Conservation (phyloP, 1,140 invertebrate genomes). For the Manduca sexta region DNA sequence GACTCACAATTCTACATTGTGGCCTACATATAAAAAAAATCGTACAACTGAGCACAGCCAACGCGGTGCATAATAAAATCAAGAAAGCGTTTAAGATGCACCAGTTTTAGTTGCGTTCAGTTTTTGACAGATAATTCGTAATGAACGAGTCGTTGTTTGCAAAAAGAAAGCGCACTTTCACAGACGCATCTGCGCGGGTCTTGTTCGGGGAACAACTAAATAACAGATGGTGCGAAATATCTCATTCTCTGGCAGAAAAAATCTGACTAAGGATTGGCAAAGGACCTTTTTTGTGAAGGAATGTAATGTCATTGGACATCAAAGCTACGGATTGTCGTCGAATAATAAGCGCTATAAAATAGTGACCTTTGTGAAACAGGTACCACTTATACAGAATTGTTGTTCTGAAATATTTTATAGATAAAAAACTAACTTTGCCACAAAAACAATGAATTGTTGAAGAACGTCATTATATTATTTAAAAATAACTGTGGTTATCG, state of each 20-base stretch:
- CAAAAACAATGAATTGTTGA: conserved; percentile 1
- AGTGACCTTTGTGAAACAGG: conserved; percentile 8
- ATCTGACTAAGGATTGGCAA: no score
- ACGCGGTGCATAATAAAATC: neutral
- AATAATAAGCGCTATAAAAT: conserved; percentile 6
- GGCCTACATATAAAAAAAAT: neutral
- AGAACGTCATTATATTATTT: no score
- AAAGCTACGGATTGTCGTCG: no score
- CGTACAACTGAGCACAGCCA: neutral
- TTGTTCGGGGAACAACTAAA: conserved; percentile 1
- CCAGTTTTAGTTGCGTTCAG: neutral
- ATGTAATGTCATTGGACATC: no score
- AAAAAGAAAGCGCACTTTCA: conserved; percentile 42
- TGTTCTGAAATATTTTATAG: conserved; percentile 4
- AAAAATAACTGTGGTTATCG: no score
- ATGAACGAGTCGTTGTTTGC: conserved; percentile 25
- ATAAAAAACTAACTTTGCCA: conserved; percentile 6
- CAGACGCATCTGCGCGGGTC: conserved; percentile 17
- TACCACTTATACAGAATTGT: conserved; percentile 3
- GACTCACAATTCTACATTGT: conserved; percentile 14
- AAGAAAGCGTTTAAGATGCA: conserved; percentile 6
- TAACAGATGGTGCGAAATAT: neutral
- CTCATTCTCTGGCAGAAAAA: no score
- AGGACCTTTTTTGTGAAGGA: no score
- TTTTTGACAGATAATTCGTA: conserved; percentile 18